Evolutionary conservation across 2,888 invertebrate genomes (phyloP), one percentile per base, ranked within the genome.

Genomic region (Maniola hyperantus): DNA sequence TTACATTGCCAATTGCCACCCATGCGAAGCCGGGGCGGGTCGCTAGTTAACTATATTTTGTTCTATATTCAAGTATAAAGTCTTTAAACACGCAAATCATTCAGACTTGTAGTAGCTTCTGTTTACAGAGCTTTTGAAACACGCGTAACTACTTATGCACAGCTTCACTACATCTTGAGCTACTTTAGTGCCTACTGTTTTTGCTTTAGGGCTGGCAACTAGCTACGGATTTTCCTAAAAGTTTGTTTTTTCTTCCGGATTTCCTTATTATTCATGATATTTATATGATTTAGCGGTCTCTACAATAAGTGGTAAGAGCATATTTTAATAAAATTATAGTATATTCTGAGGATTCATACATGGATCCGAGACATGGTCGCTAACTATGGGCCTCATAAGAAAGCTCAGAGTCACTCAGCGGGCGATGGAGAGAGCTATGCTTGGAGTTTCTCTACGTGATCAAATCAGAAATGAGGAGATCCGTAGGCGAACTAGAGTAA

Each of bases 91-190:
- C 33, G 51, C 44, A 61, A 18, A 60, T 54, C 44, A 50, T 39
- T 44, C 15, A 44, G 44, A 20, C 64, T 13, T 50, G 44, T 60
- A 60, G 64, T 64, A 57, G 55, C 54, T 58, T 60, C 51, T 69
- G 48, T 69, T 69, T 66, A 55, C 66, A 54, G 26, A 64, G 63
- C 66, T 60, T 54, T 69, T 64, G 60, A 66, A 55, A 61, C 57
- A 64, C 50, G 63, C 64, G 34, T 34, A 18, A 66, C 64, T 53
- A 57, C 26, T 48, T 18, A 59, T 26, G 15, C 15, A 26, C 60
- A 51, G 51, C 39, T 51, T 33, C 53, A 26, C 18, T 44, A 18
- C 44, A 55, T 59, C 64, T 67, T 60, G 67, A 64, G 66, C 64
- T 64, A 69, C 60, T 69, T 67, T 48, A 61, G 68, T 59, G 36